Evolutionary conservation across 2,113 vertebrate genomes (phyloP).

Genomic region (Pachycephala philippinensis): DNA sequence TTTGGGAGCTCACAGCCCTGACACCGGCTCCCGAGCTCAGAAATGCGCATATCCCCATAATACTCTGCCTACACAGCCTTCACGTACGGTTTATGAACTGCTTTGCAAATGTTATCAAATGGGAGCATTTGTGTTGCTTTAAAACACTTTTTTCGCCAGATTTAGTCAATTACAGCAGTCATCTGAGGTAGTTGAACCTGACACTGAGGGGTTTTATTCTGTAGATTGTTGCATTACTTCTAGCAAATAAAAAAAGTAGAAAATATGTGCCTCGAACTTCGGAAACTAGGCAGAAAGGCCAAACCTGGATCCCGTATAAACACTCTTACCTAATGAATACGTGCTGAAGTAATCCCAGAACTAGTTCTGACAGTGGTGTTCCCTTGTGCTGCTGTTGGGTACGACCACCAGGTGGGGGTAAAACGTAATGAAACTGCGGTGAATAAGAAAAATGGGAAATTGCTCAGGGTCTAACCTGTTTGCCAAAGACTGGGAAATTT

Average conservation of each 20-base stretch:
- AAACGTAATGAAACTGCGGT: conserved; percentile 19
- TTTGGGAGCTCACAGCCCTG: fast-evolving
- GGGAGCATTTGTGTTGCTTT: neutral
- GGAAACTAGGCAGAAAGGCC: neutral
- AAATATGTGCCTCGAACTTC: neutral
- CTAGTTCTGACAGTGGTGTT: neutral
- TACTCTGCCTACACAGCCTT: fast-evolving
- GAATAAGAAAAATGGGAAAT: neutral
- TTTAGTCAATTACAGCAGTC: neutral
- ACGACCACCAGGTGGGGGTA: conserved; percentile 72
- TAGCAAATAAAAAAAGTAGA: neutral
- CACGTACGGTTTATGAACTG: fast-evolving
- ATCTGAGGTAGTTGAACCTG: neutral
- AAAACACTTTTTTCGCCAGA: fast-evolving
- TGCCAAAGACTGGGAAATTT: neutral
- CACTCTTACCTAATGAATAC: neutral
- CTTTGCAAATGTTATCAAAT: too few relatives aligned
- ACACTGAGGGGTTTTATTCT: neutral
- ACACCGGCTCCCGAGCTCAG: neutral
- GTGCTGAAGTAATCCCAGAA: neutral
- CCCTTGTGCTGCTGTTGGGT: neutral
- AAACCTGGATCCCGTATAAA: neutral
- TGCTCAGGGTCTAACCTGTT: neutral
- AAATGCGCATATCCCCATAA: fast-evolving
- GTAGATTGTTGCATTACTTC: neutral